phyloP scores from a whole-genome alignment of 2,888 invertebrate genomes.

The Poecilobothrus nobilitatus region DNA sequence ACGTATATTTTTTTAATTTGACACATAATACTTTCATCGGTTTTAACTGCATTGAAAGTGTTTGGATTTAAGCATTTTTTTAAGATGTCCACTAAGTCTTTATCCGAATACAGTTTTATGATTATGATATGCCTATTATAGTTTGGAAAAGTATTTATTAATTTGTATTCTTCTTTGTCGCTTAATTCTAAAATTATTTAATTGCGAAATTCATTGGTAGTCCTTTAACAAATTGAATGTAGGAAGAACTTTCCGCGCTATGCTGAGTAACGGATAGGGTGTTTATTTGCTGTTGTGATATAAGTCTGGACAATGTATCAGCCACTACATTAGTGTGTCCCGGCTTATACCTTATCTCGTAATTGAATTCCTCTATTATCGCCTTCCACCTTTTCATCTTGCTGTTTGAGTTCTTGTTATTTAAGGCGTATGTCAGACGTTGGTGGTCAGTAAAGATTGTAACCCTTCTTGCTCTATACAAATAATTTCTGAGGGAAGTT shows the following conservation, averaged over 20 bases:
- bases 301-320: slow-evolving; percentile 14
- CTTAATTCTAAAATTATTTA: slow-evolving; percentile 16
- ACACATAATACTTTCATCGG: slow-evolving; percentile 11
- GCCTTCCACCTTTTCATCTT: slow-evolving; percentile 20
- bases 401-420: slow-evolving; percentile 19
- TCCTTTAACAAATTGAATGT: slow-evolving; percentile 12
- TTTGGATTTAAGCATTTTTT: background rate
- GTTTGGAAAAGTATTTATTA: background rate
- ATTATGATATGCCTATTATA: background rate
- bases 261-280: slow-evolving; percentile 13
- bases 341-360: slow-evolving; percentile 19
- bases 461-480: slow-evolving; percentile 19
- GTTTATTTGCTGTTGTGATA: slow-evolving; percentile 8
- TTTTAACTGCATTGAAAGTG: background rate
- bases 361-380: slow-evolving; percentile 15
- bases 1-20: slow-evolving; percentile 13
- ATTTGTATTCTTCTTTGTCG: background rate
- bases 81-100: background rate
- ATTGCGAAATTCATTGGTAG: slow-evolving; percentile 17
- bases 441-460: slow-evolving; percentile 22
- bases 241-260: slow-evolving; percentile 17
- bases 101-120: too few species aligned
- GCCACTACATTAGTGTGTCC: slow-evolving; percentile 16
- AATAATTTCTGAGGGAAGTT: slow-evolving; percentile 16
- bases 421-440: slow-evolving; percentile 18